Base-by-base conservation (phyloP, 2,888 invertebrate genomes). In the Cordilura impudica region DNA sequence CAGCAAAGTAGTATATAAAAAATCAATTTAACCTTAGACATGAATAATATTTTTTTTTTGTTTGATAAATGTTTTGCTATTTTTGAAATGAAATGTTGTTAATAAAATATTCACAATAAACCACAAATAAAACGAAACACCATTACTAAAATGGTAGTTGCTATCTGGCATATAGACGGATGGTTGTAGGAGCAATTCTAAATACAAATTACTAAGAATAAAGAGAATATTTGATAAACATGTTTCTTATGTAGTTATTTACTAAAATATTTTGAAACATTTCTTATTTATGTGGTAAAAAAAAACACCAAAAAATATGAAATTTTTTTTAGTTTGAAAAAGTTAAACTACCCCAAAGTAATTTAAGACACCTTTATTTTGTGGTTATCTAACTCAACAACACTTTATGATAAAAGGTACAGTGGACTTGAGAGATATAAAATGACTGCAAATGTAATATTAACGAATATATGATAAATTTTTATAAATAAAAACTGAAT, bases 361-460 rank as follows among this genome's bases (percentile, higher is more conserved):
- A 58, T 58, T 78, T 69, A 67, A 72, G 21, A 56, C 61, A 77
- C 71, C 61, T 72, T 77, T 47, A 54, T 10, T 29, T 72, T 66
- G 61, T 47, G 66, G 66, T 71, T 29, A 54, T 56, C 47, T 19
- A 16, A 56, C 53, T 69, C 54, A 67, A 47, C 47, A 54, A 26
- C 18, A 35, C 12, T 54, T 26, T 39, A 61, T 60, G 19, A 18
- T 53, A 26, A 18, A 19, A 16, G 8, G 16, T 10, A n/a, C 14
- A 60, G 49, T 60, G 39, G 49, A 10, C 12, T 10, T 39, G 5
- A 39, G n/a, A n/a, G n/a, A n/a, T n/a, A n/a, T n/a, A n/a, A 29
- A 29, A 2, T 10, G 5, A 4, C 6, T 29, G 2, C 5, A 29
- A 29, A 29, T 29, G 29, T 4, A n/a, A n/a, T n/a, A n/a, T n/a